Evolutionary conservation across 2,888 invertebrate species (phyloP).

Genomic region (Atethmia centrago): DNA sequence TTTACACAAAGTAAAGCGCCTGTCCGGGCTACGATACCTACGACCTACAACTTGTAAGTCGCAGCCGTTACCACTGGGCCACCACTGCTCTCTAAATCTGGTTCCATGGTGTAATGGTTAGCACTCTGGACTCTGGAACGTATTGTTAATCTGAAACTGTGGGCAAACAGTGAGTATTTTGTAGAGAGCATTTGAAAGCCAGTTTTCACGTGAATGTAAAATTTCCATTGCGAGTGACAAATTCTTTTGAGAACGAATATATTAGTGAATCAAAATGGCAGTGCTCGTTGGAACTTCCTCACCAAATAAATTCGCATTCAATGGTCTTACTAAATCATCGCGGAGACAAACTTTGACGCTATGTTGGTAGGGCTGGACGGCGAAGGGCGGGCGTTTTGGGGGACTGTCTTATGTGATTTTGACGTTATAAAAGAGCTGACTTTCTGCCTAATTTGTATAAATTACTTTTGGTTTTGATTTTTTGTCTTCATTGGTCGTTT

Average conservation of each 20-base stretch:
- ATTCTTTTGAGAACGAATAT: not conserved
- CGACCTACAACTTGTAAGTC: no score
- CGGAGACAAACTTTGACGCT: not conserved
- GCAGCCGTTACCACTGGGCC: no score
- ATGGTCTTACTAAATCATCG: not conserved
- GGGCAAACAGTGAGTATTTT: not conserved
- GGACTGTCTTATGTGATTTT: not conserved
- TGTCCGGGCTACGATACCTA: no score
- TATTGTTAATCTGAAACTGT: not conserved
- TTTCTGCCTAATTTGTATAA: not conserved
- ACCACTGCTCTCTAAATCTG: no score
- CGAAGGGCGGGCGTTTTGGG: not conserved
- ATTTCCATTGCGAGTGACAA: not conserved
- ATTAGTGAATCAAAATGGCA: not conserved
- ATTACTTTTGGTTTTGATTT: not conserved
- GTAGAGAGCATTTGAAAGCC: not conserved
- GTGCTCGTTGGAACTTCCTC: not conserved
- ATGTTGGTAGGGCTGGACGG: not conserved
- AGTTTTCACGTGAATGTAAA: not conserved
- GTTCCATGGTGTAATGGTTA: constrained; percentile 94
- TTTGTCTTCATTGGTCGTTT: not conserved
- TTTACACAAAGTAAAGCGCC: no score
- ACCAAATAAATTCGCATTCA: not conserved
- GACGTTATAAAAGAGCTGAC: not conserved
- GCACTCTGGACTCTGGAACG: constrained; percentile 92